These are phyloP conservation scores for Dioctria linearis DNA, from an alignment of 2,888 invertebrate species.

Conservation along the genomic window DNA sequence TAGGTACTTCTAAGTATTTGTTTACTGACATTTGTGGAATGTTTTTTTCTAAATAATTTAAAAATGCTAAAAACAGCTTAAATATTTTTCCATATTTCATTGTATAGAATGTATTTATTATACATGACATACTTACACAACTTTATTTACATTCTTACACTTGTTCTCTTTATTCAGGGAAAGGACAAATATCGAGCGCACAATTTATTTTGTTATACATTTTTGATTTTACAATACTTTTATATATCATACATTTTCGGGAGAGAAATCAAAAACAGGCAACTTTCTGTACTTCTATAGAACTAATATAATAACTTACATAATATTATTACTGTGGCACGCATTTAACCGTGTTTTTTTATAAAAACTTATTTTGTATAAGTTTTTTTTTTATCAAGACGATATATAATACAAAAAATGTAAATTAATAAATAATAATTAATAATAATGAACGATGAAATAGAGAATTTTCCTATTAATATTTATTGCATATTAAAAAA, in stretches of 20 bases:
- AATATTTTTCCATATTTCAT: no score
- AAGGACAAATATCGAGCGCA: not conserved
- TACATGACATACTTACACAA: no score
- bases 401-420: not conserved
- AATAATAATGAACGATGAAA: not conserved
- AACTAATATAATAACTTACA: not conserved
- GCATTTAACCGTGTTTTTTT: not conserved
- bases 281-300: not conserved
- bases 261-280: not conserved
- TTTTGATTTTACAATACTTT: not conserved
- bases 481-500: not conserved
- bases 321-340: not conserved
- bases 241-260: no score
- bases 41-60: no score
- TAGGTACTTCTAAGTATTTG: no score
- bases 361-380: not conserved
- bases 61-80: no score
- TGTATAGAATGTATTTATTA: no score
- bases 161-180: not conserved
- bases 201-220: not conserved
- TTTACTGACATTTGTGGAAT: no score
- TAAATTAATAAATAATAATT: not conserved
- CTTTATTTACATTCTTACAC: no score
- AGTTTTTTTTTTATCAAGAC: not conserved
- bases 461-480: not conserved